Evolutionary conservation across 2,888 invertebrate species (phyloP).

Genomic region (Halocaridina rubra): DNA sequence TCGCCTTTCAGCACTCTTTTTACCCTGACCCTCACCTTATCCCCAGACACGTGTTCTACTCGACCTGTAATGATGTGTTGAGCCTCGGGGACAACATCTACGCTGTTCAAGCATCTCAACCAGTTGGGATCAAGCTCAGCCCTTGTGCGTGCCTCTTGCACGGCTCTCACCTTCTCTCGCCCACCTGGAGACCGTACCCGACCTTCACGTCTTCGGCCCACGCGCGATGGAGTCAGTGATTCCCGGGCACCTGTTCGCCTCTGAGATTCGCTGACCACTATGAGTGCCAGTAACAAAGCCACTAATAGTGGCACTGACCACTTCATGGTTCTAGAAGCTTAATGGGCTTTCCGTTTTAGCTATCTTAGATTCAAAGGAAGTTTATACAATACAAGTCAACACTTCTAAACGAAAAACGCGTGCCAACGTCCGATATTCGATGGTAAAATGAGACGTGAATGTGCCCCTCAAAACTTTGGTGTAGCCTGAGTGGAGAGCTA

Average conservation of each 20-base stretch:
- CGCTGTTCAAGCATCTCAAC: not conserved
- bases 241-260: not conserved
- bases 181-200: not conserved
- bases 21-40: not conserved
- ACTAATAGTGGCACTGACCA: not conserved
- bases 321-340: slow-evolving; percentile 14
- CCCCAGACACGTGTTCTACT: slow-evolving; percentile 29
- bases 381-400: too few species aligned
- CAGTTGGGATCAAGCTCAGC: not conserved
- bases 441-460: not conserved
- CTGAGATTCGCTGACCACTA: slow-evolving; percentile 1
- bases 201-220: not conserved
- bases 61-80: slow-evolving; percentile 34
- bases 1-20: slow-evolving; percentile 20
- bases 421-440: too few species aligned
- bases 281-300: not conserved
- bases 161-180: not conserved
- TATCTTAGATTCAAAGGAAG: too few species aligned
- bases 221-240: not conserved
- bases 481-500: slow-evolving; percentile 36
- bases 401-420: too few species aligned
- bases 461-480: too few species aligned
- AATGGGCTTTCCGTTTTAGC: too few species aligned
- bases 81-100: not conserved
- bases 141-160: not conserved